Evolutionary conservation across 1,140 invertebrate genomes (phyloP), one percentile per base, ranked within the genome.

Genomic region (Neomicropteryx cornuta): DNA sequence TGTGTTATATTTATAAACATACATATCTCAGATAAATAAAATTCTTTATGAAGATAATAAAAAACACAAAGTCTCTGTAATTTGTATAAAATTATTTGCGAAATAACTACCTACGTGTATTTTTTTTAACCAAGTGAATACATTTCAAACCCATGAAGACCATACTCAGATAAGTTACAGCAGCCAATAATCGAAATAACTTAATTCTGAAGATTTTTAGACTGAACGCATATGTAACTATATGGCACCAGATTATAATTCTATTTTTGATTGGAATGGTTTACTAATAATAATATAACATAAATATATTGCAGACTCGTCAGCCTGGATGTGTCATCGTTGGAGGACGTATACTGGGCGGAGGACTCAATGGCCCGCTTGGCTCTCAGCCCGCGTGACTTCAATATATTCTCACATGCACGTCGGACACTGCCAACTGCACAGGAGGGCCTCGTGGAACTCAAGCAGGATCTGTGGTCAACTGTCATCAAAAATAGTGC

Each of bases 301-400:
- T n/a, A n/a, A n/a, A n/a, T n/a, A 39, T 33, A 38, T 42, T 51
- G 11, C 52, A 85, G 84, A 50, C 58, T 89, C 50, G 68, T 86
- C 49, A 78, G 79, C 48, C 72, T 87, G 52, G 85, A 87, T 55
- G 83, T 88, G 27, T 75, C 80, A 39, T 83, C 82, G 4, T 52
- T 90, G 45, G 86, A 88, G 60, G 85, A 90, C 59, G 85, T 87
- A 10, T 90, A 90, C 59, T 88, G 85, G 84, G 69, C 88, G 49
- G 85, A 89, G 55, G 85, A 89, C 55, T 76, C 74, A 36, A 72
- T 76, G 37, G 82, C 77, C 5, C 73, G 78, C 17, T 71, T 77
- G 39, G 73, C 81, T 5, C 68, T 90, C 11, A 82, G 82, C 33
- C 51, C 64, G 18, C 83, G 83, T 60, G 83, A 88, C 61, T 77